Percentiles rank a stretch among this genome's conserved stretches.
Conservation (phyloP, 2,797 vertebrate species). For the Aldrovandia affinis region DNA sequence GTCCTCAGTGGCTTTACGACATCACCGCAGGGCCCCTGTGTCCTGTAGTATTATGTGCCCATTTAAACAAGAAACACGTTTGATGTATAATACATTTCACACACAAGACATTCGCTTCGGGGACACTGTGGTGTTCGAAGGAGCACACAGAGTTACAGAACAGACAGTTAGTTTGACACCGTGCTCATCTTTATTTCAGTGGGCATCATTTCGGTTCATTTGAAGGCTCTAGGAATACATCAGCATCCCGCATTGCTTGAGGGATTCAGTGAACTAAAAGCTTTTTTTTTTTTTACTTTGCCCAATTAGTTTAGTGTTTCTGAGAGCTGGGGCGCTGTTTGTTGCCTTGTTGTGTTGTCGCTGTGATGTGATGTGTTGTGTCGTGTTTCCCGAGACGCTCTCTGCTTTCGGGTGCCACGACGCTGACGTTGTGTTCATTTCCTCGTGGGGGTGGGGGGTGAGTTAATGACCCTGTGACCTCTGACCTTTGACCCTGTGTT, state of each 20-base stretch:
- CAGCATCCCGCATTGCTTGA: background rate
- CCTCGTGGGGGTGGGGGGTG: constrained; percentile 39
- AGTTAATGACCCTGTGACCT: constrained; percentile 22
- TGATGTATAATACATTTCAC: constrained; percentile 4
- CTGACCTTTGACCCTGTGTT: constrained; percentile 8
- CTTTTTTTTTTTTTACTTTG: background rate
- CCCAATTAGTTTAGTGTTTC: too few species aligned
- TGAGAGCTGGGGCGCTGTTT: background rate
- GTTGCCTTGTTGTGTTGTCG: background rate
- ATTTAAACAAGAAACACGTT: constrained; percentile 9
- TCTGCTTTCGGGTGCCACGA: background rate
- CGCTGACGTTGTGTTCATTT: constrained; percentile 13
- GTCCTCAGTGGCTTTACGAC: background rate
- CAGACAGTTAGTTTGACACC: background rate
- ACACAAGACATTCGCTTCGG: constrained; percentile 6
- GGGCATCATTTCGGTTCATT: background rate
- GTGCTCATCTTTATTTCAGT: background rate
- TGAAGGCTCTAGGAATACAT: background rate
- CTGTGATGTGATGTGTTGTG: background rate
- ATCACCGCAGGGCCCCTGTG: background rate
- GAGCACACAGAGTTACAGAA: constrained; percentile 2
- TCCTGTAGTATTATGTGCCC: background rate
- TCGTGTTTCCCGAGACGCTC: background rate
- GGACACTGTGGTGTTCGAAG: constrained; percentile 17
- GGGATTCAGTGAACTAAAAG: background rate